Conservation (phyloP, 2,888 invertebrate species). For the Drosophila prolongata region DNA sequence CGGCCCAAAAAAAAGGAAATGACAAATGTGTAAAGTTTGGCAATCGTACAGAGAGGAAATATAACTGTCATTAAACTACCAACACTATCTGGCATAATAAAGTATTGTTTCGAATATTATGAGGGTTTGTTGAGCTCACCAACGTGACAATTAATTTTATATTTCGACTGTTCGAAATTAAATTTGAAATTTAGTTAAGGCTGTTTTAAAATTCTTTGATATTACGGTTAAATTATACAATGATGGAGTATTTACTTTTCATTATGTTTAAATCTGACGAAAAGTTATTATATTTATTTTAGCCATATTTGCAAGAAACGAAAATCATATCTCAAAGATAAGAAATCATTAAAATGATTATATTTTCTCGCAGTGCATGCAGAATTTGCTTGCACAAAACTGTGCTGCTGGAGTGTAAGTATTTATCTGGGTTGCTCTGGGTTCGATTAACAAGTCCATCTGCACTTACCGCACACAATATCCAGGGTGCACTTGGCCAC, state of each 20-base stretch:
- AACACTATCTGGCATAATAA: neutral
- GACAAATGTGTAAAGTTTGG: constrained; percentile 69
- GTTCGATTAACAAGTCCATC: constrained; percentile 5
- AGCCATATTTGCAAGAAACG: no score
- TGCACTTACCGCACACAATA: constrained; percentile 81
- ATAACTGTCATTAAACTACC: neutral
- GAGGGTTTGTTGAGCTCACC: neutral
- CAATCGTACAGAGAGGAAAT: constrained; percentile 11
- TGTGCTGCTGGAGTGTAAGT: neutral
- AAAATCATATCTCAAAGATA: no score
- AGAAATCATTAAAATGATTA: neutral
- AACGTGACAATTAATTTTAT: no score
- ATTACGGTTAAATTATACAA: no score
- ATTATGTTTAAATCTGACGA: no score
- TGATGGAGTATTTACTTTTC: no score
- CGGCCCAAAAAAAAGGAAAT: constrained; percentile 34
- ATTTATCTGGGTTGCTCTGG: neutral
- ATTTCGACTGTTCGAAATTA: no score
- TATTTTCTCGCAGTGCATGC: neutral
- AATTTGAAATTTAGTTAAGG: no score
- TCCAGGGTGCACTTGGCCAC: constrained; percentile 85
- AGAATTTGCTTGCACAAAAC: neutral
- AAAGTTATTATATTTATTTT: no score
- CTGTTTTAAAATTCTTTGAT: no score
- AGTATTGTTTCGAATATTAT: neutral